Base-by-base conservation (phyloP, 2,888 invertebrate species). In the Sussaba pulchella region DNA sequence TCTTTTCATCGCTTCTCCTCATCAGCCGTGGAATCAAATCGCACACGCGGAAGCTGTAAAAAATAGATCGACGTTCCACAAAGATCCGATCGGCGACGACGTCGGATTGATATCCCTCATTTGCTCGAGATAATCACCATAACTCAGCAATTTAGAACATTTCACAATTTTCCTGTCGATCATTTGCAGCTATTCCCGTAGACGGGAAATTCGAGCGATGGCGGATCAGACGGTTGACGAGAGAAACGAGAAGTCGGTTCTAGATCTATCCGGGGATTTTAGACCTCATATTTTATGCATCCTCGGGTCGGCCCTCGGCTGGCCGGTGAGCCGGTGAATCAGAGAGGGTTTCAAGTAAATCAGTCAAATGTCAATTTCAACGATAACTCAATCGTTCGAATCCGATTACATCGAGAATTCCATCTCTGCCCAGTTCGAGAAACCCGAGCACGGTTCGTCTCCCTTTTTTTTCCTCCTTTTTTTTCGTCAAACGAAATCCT, bases 271-370 rank as follows among this genome's bases (percentile, higher is more conserved):
- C 39, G 64, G 71, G 71, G 43, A n/a, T 75, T 75, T 52, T 71
- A 75, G 75, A 79, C 66, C 79, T 75, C 79, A 75, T 79, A 79
- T 79, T 75, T 79, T 79, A 79, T 79, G 75, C 70, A 79, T 75
- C 75, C 75, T 17, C 50, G 43, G 67, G 61, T 47, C 36, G 24
- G 41, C 47, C 71, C 45, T 64, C 39, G 71, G 36, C 63, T n/a
- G 63, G 45, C 54, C 41, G 17, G 8, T n/a, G 71, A 57, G 36
- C 39, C 47, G 52, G 43, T 41, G 21, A 31, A 64, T 41, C 61
- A 10, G 14, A n/a, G 69, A 41, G 52, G 70, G 26, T 43, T 66
- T 59, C 75, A 52, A 43, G 70, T 57, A 52, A 79, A 71, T 64
- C 75, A 61, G 70, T 79, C 75, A 75, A 75, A 71, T 71, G 70